Evolutionary conservation across 2,113 vertebrate genomes (phyloP), one percentile per base, ranked within the genome.

Genomic region (Ranitomeya imitator): DNA sequence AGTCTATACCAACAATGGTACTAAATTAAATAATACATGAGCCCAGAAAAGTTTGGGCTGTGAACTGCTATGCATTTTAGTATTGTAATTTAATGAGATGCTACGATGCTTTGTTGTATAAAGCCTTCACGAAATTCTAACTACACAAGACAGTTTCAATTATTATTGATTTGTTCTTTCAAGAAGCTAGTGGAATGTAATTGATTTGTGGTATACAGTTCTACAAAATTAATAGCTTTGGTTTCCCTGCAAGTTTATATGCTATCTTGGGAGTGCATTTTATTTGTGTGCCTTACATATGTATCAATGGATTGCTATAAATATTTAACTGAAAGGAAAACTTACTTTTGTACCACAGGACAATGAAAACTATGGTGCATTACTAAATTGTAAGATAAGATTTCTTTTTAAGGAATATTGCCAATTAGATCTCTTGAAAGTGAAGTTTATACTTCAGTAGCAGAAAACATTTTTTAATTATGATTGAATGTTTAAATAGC

Each of bases 131-230:
- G 78, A 79, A 79, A 79, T 79, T 79, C 78, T 79, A 79, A 79
- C 78, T 79, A 26, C 78, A 79, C 54, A 57, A 79, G 78, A 79
- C 78, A 57, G 78, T 79, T 79, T 79, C 78, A 79, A 79, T 79
- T 79, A 79, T 79, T 79, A 79, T 79, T 57, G 78, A 79, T 79
- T 23, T 79, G 78, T 7, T 26, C 78, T 79, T 79, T 57, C 78
- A 79, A 79, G 78, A 79, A 57, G 52, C 78, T 59, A 18, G 78
- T 57, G 78, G 59, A 23, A 79, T 23, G n/a, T 57, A 59, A 79
- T 79, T 59, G 78, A 79, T 79, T 79, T 79, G 78, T 57, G 78
- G 78, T 79, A 57, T 79, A 79, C 21, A 79, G 31, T 57, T 57
- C 78, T 21, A 57, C 12, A 79, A 79, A 79, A 79, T 79, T 57